Evolutionary conservation across 2,797 vertebrate genomes (phyloP).

Genomic region (Pogonophryne albipinna): DNA sequence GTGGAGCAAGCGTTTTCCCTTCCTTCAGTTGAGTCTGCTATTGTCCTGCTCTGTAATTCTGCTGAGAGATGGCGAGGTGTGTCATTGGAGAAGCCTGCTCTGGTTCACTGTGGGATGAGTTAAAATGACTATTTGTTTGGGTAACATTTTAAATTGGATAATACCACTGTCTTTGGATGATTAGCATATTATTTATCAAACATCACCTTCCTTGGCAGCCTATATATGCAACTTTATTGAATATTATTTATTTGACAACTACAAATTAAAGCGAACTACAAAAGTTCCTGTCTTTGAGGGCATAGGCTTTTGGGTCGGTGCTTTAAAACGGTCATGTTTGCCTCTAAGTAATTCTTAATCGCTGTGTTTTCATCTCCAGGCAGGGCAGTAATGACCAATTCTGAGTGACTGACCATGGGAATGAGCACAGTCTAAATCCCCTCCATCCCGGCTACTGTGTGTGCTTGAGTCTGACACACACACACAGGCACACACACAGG

Average conservation of each 20-base stretch:
- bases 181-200: neutral
- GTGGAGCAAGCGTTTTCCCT: constrained; percentile 54
- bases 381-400: constrained; percentile 74
- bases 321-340: constrained; percentile 51
- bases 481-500: constrained; percentile 46
- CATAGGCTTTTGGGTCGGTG: constrained; percentile 14
- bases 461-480: constrained; percentile 59
- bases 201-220: neutral
- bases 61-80: constrained; percentile 41
- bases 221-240: neutral
- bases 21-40: constrained; percentile 30
- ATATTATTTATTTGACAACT: constrained; percentile 4
- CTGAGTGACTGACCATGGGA: constrained; percentile 78
- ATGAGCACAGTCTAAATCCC: constrained; percentile 74
- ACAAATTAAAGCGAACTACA: constrained; percentile 13
- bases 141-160: constrained; percentile 18
- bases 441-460: constrained; percentile 67
- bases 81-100: constrained; percentile 62
- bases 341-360: constrained; percentile 69
- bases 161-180: neutral
- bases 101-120: constrained; percentile 36
- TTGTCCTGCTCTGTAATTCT: constrained; percentile 51
- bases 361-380: constrained; percentile 66
- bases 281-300: constrained; percentile 26
- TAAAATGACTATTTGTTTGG: constrained; percentile 32